These are phyloP conservation scores for Drosophila willistoni DNA, from an alignment of 1,140 invertebrate species.

Conservation along the genomic window DNA sequence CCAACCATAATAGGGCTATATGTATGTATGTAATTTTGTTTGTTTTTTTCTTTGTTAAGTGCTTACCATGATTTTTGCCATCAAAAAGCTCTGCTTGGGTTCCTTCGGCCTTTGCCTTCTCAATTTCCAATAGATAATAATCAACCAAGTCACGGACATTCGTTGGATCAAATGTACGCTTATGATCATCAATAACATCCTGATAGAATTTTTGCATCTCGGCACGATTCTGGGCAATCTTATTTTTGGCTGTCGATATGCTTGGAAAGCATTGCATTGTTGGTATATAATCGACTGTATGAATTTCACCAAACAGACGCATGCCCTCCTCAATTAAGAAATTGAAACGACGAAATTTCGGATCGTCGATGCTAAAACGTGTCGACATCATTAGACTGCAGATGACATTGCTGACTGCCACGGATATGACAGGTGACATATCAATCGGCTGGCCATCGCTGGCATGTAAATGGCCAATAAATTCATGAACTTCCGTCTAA, in stretches of 20 bases:
- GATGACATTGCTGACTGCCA: conserved; percentile 95
- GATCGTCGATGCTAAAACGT: conserved; percentile 90
- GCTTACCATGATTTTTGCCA: conserved; percentile 86
- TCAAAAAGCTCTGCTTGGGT: conserved; percentile 89
- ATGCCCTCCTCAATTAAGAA: conserved; percentile 94
- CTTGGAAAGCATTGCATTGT: conserved; percentile 89
- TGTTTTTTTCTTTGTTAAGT: background rate
- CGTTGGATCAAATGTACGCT: conserved; percentile 88
- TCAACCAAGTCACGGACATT: conserved; percentile 94
- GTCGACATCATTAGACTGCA: conserved; percentile 95
- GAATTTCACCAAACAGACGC: conserved; percentile 91
- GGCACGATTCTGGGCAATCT: conserved; percentile 91
- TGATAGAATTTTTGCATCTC: conserved; percentile 94
- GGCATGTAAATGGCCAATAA: conserved; percentile 87
- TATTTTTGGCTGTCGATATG: conserved; percentile 88
- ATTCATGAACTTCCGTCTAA: conserved; percentile 90
- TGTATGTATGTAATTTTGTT: too few relatives aligned
- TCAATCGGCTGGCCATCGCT: conserved; percentile 87
- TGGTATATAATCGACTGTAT: conserved; percentile 87
- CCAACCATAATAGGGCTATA: too few relatives aligned
- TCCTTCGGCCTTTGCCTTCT: conserved; percentile 90
- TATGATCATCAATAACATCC: conserved; percentile 91
- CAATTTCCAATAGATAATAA: conserved; percentile 92
- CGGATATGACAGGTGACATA: conserved; percentile 89
- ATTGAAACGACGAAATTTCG: conserved; percentile 91